phyloP scores from a whole-genome alignment of 2,113 vertebrate genomes.

The Archocentrus centrarchus region DNA sequence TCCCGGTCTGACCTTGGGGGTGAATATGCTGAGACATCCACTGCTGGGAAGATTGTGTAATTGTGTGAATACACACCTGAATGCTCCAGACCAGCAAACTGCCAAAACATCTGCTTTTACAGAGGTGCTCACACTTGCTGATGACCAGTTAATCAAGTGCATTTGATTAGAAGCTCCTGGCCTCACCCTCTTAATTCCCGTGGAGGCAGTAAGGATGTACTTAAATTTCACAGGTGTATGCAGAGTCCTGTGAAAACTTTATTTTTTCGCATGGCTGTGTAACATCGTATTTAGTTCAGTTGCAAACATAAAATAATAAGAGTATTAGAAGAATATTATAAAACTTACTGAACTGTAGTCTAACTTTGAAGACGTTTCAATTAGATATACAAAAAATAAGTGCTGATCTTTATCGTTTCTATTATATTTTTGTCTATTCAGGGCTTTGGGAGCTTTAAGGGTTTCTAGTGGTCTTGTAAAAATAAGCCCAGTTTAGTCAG shows the following conservation, averaged over 20 bases:
- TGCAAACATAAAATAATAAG: not conserved
- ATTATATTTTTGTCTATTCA: conserved; percentile 19
- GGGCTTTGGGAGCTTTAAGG: conserved; percentile 14
- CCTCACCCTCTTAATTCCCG: not conserved
- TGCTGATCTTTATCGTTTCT: conserved; percentile 40
- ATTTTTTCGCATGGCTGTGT: not conserved
- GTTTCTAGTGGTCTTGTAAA: conserved; percentile 56
- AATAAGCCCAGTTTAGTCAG: conserved; percentile 64
- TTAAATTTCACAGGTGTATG: not conserved
- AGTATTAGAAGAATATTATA: not conserved
- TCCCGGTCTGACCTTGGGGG: no score
- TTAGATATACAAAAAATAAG: conserved; percentile 46
- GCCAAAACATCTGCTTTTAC: not conserved
- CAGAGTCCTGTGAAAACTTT: not conserved
- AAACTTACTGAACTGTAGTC: not conserved
- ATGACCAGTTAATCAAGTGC: not conserved
- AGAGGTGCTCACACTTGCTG: not conserved
- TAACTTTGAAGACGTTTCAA: not conserved
- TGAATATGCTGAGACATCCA: no score
- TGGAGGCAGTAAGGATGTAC: not conserved
- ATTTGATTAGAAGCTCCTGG: not conserved
- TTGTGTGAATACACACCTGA: not conserved
- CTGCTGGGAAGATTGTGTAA: not conserved
- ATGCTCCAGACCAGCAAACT: not conserved
- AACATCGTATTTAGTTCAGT: not conserved